Base-by-base conservation (phyloP, 1,140 invertebrate species). In the Caligus rogercresseyi region DNA sequence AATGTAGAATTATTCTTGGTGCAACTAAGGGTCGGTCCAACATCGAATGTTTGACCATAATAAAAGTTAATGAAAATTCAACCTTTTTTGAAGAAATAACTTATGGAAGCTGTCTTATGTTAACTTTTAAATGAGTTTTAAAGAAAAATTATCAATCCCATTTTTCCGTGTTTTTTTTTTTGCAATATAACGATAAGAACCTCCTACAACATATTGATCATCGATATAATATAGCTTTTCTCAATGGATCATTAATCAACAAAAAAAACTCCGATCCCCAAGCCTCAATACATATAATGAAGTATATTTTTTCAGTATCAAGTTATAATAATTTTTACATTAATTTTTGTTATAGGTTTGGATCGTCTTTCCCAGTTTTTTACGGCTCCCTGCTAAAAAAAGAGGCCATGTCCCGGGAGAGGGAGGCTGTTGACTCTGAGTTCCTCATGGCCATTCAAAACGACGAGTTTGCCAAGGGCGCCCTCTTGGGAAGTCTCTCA, bases 331-430 rank as follows among this genome's bases (percentile, higher is more conserved):
- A 51, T 51, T 14, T 51, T 51, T 7, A 11, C 31, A 43, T 43
- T 43, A 43, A 43, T 43, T 43, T 43, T 43, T 11, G n/a, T 66
- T 67, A 63, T 25, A 60, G 43, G 19, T 65, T 68, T 92, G 67
- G 86, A 91, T 70, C 83, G 85, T 67, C 94, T 95, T 76, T 82
- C 87, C 52, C 85, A 93, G 70, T 87, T 93, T 75, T 92, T 96
- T 72, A 83, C 87, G 18, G 78, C 79, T 51, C 92, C 92, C 1
- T 96, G 0, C 96, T 98, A 71, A 93, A 88, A 23, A 83, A 89
- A 70, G 80, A 79, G 64, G 83, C 86, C 11, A 94, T 89, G 0
- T 86, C 89, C 19, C 74, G 89, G 15, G 93, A 98, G 77, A 78
- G 97, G 15, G 91, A 89, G 75, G 91, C 92, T 20, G 89, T 97